phyloP scores from a whole-genome alignment of 1,140 invertebrate genomes.

The Cyclargus thomasi region DNA sequence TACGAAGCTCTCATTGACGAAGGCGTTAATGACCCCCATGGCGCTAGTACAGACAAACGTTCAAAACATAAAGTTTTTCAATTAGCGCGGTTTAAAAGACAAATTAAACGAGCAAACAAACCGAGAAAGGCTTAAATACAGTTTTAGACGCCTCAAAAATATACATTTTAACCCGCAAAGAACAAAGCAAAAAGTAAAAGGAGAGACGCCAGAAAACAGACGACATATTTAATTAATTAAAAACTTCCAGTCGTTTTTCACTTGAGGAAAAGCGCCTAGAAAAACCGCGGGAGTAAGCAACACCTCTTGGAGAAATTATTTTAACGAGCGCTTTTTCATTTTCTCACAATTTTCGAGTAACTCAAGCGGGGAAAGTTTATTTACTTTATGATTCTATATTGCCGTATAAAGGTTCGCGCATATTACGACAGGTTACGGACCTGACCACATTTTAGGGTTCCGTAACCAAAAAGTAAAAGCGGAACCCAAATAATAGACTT shows the following conservation, averaged over 20 bases:
- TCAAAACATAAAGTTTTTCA: not conserved
- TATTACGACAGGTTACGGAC: slow-evolving; percentile 1
- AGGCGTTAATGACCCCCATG: too few relatives aligned
- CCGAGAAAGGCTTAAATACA: not conserved
- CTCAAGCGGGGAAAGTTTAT: not conserved
- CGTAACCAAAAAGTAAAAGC: too few relatives aligned
- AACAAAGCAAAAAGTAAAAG: not conserved
- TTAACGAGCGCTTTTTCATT: slow-evolving; percentile 21
- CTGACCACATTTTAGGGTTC: too few relatives aligned
- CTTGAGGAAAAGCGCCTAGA: slow-evolving; percentile 20
- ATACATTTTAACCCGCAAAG: not conserved
- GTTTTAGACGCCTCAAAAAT: not conserved
- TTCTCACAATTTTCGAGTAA: not conserved
- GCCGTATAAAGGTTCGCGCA: not conserved
- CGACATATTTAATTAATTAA: slow-evolving; percentile 25
- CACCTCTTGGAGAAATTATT: slow-evolving; percentile 23
- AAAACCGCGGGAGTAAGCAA: slow-evolving; percentile 21
- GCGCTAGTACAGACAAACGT: too few relatives aligned
- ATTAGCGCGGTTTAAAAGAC: not conserved
- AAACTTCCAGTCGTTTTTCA: slow-evolving; percentile 19
- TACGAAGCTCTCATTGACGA: too few relatives aligned
- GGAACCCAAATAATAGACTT: too few relatives aligned
- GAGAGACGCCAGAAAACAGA: slow-evolving; percentile 17
- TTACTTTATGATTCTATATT: slow-evolving; percentile 8
- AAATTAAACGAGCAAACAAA: not conserved